Evolutionary conservation across 1,140 invertebrate species (phyloP), one percentile per base, ranked within the genome.

Genomic region (Apis mellifera): DNA sequence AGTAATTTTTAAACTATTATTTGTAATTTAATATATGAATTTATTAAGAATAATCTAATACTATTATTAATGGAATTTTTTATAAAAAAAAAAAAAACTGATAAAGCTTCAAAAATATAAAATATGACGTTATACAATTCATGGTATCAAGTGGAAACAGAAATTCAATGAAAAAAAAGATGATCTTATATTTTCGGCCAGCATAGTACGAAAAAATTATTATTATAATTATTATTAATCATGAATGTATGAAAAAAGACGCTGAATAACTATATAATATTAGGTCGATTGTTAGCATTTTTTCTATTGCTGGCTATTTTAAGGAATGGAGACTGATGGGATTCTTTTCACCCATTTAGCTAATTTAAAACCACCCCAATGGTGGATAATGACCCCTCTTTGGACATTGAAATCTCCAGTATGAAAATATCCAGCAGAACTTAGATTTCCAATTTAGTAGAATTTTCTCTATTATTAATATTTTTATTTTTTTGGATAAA

Each of bases 211-310:
- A 89, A 80, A 86, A 84, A 89, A 92, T 89, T 89, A 89, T 91
- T 89, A 84, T 92, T 86, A 91, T 90, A 76, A 82, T 90, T 85
- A 88, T 85, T 89, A 90, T 90, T 86, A 84, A 88, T 88, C 78
- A 77, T 84, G 86, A 88, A 76, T 76, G 79, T 88, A 78, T 73
- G 78, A 77, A 60, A 77, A 75, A 84, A 84, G 76, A 84, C 86
- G 89, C 87, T 88, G 87, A 84, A 78, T 84, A 84, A 85, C 55
- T 82, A 54, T 80, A 80, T 87, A 89, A 76, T 62, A 65, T 76
- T 65, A 89, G 86, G 85, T 79, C 86, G 86, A 66, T 89, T 87
- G 85, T 90, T 89, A 89, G 84, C 78, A 85, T 87, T 92, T 90
- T 89, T 91, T 89, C 80, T 83, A 85, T 87, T 78, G 82, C 78